phyloP scores from a whole-genome alignment of 23 tunicate genomes.

The Diplosoma virens region DNA sequence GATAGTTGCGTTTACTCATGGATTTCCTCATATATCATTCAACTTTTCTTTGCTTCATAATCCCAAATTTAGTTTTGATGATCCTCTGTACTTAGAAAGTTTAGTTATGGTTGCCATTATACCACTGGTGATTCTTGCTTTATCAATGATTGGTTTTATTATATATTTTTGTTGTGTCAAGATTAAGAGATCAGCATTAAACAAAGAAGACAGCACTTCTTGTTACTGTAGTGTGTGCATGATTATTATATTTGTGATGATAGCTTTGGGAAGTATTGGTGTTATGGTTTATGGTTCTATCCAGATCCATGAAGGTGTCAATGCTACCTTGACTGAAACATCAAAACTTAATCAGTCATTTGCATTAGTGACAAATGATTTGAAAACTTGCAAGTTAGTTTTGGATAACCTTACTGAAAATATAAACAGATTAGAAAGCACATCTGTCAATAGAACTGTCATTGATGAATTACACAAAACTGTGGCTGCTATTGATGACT shows the following conservation, averaged over 20 bases:
- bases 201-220: conserved; percentile 45
- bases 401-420: conserved; percentile 7
- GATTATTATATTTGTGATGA: conserved; percentile 50
- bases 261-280: conserved; percentile 62
- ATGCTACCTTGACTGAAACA: conserved; percentile 24
- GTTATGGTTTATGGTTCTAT: conserved; percentile 70
- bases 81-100: conserved; percentile 51
- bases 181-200: conserved; percentile 36
- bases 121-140: conserved; percentile 35
- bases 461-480: neutral
- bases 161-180: conserved; percentile 60
- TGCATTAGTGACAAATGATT: neutral
- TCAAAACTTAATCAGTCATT: conserved; percentile 46
- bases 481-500: neutral
- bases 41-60: conserved; percentile 31
- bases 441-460: neutral
- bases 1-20: conserved; percentile 33
- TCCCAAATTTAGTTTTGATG: conserved; percentile 42
- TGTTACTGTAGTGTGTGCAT: conserved; percentile 78
- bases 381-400: neutral
- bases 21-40: conserved; percentile 60
- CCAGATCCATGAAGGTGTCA: conserved; percentile 56
- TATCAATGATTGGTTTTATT: conserved; percentile 62
- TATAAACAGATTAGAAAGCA: neutral
- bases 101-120: conserved; percentile 65